A percentile compares a stretch with the other conserved stretches of the same genome.
These are phyloP conservation scores for Mesitornis unicolor DNA, from an alignment of 2,113 vertebrate genomes.

Conservation along the genomic window DNA sequence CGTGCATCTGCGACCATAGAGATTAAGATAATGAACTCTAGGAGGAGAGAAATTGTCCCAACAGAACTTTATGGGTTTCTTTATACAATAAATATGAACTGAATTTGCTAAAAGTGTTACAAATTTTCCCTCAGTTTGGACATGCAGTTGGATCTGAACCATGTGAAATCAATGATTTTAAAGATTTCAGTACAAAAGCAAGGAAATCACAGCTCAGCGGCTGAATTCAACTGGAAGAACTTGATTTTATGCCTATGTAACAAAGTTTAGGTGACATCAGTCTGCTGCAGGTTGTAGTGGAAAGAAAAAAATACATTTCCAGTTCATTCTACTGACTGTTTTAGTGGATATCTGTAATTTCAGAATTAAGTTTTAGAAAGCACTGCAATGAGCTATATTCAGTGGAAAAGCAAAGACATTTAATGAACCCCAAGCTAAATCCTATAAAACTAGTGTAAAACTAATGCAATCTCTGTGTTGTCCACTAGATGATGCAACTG, in stretches of 20 bases:
- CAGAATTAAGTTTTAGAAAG: not conserved
- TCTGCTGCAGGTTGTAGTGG: not conserved
- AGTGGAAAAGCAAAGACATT: not conserved
- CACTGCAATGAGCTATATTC: not conserved
- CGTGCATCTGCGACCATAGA: not conserved
- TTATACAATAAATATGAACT: not conserved
- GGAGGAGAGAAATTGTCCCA: not conserved
- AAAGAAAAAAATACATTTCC: not conserved
- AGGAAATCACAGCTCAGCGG: not conserved
- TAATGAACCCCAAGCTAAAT: not conserved
- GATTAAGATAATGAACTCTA: not conserved
- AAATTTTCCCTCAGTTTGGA: not conserved
- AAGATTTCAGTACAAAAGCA: not conserved
- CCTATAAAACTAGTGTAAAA: not conserved
- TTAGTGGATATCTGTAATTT: not conserved
- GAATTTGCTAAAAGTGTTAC: not conserved
- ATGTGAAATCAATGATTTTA: not conserved
- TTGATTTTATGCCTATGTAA: not conserved
- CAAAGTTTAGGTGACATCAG: not conserved
- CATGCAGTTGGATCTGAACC: not conserved
- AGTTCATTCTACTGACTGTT: not conserved
- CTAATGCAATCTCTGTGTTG: not conserved
- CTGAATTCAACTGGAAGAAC: not conserved
- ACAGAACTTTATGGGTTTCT: not conserved
- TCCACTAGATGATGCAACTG: conserved; percentile 61